Base-by-base conservation (phyloP, 2,113 vertebrate genomes). In the Serilophus lunatus region DNA sequence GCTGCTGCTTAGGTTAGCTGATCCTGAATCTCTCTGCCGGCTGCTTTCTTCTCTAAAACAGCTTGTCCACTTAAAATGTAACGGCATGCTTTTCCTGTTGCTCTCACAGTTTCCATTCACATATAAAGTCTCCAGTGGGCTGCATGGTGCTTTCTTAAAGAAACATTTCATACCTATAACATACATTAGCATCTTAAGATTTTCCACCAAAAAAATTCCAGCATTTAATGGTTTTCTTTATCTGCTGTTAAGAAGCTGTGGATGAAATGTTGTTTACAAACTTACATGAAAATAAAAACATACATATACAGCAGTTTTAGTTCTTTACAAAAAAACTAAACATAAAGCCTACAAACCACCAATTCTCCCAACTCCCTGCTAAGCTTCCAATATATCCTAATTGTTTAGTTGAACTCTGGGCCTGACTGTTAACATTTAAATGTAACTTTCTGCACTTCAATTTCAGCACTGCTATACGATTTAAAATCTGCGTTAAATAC, bases 21-120 rank as follows among this genome's bases (percentile, higher is more conserved):
- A 88, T 86, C 75, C 44, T 63, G 64, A 71, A 65, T 50, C 53
- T 82, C 66, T 66, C 75, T 54, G 42, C 76, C 60, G 74, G 38
- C 51, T 75, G 68, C 79, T 86, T 86, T 77, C 85, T 80, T 88
- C 64, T 88, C 82, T 88, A 63, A 79, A 91, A 70, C 44, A 36
- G 29, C 33, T 70, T 86, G 50, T 51, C 76, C 51, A 33, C 51
- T 92, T 83, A 84, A 86, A 94, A 94, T 75, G 79, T 90, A 95
- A 86, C 74, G 26, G 54, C 49, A 82, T 0, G 3, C 6, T 92
- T 79, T 95, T 56, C 64, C 56, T 66, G 68, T 24, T 44, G 29
- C 38, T 79, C 45, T 78, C 78, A 88, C 50, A 28, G 38, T 45
- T 94, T 87, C 68, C 35, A 20, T 70, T 77, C 76, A 33, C 7